Evolutionary conservation across 2,113 vertebrate genomes (phyloP).

Genomic region (Lophotis ruficrista): DNA sequence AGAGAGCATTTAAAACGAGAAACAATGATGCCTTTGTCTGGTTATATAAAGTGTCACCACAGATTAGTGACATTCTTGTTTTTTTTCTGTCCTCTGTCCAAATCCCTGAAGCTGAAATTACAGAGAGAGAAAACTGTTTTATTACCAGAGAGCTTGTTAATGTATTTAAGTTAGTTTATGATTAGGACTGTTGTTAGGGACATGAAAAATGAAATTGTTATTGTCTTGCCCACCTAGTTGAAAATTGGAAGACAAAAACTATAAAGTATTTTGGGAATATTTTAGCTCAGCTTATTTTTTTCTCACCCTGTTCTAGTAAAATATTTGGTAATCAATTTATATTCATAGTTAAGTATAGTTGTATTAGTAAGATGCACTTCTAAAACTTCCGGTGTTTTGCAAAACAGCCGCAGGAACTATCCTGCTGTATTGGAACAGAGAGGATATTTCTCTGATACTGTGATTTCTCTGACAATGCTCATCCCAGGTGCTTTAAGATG

Average conservation of each 20-base stretch:
- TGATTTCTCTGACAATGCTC: background rate
- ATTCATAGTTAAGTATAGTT: background rate
- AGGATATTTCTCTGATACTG: background rate
- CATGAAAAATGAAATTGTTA: background rate
- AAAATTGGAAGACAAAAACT: background rate
- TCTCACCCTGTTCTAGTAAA: background rate
- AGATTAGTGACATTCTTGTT: background rate
- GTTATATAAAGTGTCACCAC: constrained; percentile 10
- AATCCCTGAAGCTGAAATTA: background rate
- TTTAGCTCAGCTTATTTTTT: background rate
- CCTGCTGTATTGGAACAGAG: background rate
- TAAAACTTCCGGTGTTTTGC: background rate
- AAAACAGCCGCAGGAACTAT: background rate
- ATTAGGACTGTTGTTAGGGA: background rate
- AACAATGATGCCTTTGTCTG: constrained; percentile 16
- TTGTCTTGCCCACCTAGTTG: background rate
- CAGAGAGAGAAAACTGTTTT: background rate
- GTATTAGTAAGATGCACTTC: background rate
- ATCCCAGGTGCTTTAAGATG: background rate
- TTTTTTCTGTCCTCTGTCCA: background rate
- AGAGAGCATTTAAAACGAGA: background rate
- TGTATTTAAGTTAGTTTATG: background rate
- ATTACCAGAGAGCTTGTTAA: background rate
- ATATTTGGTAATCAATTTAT: background rate
- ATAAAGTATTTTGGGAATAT: background rate